Evolutionary conservation across 2,113 vertebrate genomes (phyloP).

Genomic region (Phrynocephalus versicolor): DNA sequence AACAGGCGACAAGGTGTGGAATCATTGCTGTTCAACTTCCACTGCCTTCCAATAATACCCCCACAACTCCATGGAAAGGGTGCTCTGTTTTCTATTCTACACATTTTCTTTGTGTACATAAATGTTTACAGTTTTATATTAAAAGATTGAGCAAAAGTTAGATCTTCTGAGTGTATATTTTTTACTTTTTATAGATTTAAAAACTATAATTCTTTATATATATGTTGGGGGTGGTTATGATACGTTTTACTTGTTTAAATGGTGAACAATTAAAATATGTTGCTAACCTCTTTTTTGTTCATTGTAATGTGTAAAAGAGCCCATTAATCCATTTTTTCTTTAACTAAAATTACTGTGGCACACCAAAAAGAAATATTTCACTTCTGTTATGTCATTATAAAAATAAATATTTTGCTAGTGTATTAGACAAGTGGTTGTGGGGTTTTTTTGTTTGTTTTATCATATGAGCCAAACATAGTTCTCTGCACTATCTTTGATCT

Average conservation of each 20-base stretch:
- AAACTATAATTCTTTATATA: conserved; percentile 87
- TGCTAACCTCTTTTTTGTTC: conserved; percentile 79
- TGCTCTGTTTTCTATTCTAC: conserved; percentile 79
- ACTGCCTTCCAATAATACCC: conserved; percentile 73
- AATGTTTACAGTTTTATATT: conserved; percentile 90
- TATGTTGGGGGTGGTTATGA: conserved; percentile 73
- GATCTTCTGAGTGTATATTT: conserved; percentile 88
- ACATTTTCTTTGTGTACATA: conserved; percentile 87
- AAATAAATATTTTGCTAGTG: conserved; percentile 87
- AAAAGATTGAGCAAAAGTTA: conserved; percentile 82
- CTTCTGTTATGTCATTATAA: conserved; percentile 81
- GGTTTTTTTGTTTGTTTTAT: conserved; percentile 50
- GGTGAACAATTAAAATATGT: conserved; percentile 75
- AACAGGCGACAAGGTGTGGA: conserved; percentile 62
- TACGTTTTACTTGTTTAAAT: conserved; percentile 79
- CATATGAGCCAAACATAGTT: conserved; percentile 6
- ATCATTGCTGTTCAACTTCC: conserved; percentile 67
- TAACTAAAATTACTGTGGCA: conserved; percentile 79
- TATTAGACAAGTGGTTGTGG: conserved; percentile 68
- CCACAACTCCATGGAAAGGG: conserved; percentile 75
- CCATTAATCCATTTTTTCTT: conserved; percentile 80
- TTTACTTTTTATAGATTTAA: conserved; percentile 89
- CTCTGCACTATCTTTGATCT: background rate
- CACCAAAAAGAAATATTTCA: conserved; percentile 81
- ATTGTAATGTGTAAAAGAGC: conserved; percentile 77